Percentiles rank a stretch among this genome's conserved stretches.
Evolutionary conservation across 2,113 vertebrate species (phyloP).

Genomic region (Eretmochelys imbricata): DNA sequence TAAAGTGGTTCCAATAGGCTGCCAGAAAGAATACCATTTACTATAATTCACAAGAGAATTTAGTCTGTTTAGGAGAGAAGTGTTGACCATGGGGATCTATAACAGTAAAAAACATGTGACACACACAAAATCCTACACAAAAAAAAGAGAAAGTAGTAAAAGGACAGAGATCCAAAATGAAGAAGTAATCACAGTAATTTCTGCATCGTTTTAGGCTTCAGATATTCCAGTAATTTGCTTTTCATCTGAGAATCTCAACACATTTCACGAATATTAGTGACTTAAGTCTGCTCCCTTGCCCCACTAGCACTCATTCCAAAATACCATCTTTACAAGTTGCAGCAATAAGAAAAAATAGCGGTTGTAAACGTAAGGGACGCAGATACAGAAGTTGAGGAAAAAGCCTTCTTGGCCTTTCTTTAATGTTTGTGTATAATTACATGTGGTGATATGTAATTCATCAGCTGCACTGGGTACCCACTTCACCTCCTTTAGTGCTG

Average conservation of each 20-base stretch:
- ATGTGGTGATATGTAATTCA: neutral
- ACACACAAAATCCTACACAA: constrained; percentile 12
- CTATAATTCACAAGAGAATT: neutral
- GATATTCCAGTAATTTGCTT: neutral
- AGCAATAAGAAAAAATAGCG: neutral
- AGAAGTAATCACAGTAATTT: neutral
- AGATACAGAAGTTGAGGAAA: constrained; percentile 6
- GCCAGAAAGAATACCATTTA: neutral
- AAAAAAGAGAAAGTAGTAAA: neutral
- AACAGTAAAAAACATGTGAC: neutral
- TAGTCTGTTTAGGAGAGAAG: neutral
- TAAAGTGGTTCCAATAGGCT: constrained; percentile 1
- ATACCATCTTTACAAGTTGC: neutral
- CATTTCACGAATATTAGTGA: neutral
- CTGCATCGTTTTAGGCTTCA: neutral
- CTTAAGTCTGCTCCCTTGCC: neutral
- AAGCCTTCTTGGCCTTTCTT: neutral
- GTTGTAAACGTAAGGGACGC: neutral
- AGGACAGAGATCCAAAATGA: neutral
- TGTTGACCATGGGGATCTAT: neutral
- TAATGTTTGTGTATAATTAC: neutral
- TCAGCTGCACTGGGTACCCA: neutral
- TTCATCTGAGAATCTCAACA: neutral
- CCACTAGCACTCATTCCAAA: neutral
- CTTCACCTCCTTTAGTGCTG: neutral